Evolutionary conservation across 2,888 invertebrate genomes (phyloP).

Genomic region (Lampropteryx suffumata): DNA sequence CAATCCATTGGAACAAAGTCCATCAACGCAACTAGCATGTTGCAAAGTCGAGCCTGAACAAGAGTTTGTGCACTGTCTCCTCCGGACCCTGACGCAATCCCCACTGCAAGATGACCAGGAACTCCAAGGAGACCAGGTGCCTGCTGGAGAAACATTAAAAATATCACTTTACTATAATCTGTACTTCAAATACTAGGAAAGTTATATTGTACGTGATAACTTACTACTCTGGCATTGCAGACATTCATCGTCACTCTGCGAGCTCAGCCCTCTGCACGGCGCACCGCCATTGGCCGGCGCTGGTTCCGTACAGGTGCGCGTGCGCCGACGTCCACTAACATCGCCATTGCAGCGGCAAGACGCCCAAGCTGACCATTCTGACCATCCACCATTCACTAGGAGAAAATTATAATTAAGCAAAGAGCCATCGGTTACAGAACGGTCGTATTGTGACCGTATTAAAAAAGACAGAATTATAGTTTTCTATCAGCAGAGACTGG

Average conservation of each 20-base stretch:
- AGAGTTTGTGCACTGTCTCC: constrained; percentile 59
- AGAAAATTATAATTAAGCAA: constrained; percentile 25
- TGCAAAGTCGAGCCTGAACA: constrained; percentile 66
- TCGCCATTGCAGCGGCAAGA: constrained; percentile 90
- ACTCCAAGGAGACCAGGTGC: constrained; percentile 67
- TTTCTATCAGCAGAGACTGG: no score
- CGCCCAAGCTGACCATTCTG: constrained; percentile 93
- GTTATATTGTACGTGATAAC: no score
- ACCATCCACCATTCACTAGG: constrained; percentile 97
- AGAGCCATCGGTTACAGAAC: no score
- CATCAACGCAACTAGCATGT: constrained; percentile 71
- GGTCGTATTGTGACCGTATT: no score
- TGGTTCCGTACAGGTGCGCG: constrained; percentile 93
- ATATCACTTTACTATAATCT: no score
- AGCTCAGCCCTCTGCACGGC: constrained; percentile 89
- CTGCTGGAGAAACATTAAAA: constrained; percentile 37
- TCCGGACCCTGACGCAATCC: constrained; percentile 65
- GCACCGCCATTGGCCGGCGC: constrained; percentile 95
- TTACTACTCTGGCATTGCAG: constrained; percentile 83
- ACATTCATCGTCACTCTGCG: constrained; percentile 92
- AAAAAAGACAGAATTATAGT: no score
- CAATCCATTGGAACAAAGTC: constrained; percentile 58
- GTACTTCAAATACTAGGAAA: no score
- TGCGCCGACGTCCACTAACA: constrained; percentile 89
- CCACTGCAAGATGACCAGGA: constrained; percentile 67